Conservation (phyloP, 2,888 invertebrate species). For the Plebejus anna region DNA sequence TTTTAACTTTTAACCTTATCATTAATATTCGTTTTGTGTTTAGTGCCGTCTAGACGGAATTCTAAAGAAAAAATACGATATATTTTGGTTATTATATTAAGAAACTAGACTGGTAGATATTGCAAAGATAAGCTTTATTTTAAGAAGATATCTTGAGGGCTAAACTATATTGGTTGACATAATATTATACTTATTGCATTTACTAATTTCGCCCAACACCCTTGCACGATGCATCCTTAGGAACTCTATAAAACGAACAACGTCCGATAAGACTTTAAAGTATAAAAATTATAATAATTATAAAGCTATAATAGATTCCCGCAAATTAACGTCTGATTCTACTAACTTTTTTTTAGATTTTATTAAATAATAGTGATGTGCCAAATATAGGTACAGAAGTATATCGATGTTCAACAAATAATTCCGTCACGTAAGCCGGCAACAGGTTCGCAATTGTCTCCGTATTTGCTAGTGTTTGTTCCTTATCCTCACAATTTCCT, state of each 20-base stretch:
- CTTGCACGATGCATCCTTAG: too few relatives aligned
- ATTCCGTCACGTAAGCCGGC: neutral
- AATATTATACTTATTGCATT: too few relatives aligned
- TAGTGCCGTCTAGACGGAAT: neutral
- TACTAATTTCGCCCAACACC: too few relatives aligned
- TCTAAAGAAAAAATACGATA: neutral
- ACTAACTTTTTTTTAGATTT: too few relatives aligned
- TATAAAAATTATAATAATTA: too few relatives aligned
- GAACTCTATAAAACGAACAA: too few relatives aligned
- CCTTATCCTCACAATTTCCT: neutral
- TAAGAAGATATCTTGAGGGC: too few relatives aligned
- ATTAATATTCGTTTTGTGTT: neutral
- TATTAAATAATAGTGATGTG: neutral
- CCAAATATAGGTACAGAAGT: neutral
- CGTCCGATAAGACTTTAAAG: too few relatives aligned
- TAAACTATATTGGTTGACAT: too few relatives aligned
- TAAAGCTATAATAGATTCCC: too few relatives aligned
- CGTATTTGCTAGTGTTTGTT: constrained; percentile 4
- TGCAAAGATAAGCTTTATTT: too few relatives aligned
- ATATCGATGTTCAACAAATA: neutral
- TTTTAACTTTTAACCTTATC: neutral
- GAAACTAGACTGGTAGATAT: neutral
- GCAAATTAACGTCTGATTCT: too few relatives aligned
- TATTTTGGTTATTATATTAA: neutral
- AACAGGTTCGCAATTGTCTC: neutral